Percentiles rank a stretch among this genome's conserved stretches.
These are phyloP conservation scores for Grantiella picta DNA, from an alignment of 2,113 vertebrate genomes.

Conservation along the genomic window DNA sequence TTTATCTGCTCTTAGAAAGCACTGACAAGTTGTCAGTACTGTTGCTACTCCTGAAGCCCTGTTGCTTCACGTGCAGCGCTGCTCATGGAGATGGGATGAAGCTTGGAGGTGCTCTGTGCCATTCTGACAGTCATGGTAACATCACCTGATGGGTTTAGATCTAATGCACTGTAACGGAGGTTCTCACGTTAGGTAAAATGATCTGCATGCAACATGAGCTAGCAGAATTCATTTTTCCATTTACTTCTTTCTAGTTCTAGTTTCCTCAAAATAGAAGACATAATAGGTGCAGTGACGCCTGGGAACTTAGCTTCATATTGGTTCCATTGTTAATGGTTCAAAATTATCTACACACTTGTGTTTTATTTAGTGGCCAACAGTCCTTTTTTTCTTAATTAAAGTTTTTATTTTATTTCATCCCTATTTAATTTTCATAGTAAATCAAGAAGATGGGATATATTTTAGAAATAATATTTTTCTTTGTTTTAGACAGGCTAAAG, in stretches of 20 bases:
- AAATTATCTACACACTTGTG: background rate
- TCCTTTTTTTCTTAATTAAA: conserved; percentile 18
- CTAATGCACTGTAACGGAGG: background rate
- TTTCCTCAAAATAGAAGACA: background rate
- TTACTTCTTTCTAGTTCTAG: background rate
- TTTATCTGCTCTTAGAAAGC: background rate
- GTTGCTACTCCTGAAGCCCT: background rate
- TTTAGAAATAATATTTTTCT: conserved; percentile 40
- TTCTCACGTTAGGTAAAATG: background rate
- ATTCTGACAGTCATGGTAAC: background rate
- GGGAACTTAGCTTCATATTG: background rate
- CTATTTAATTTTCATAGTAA: conserved; percentile 27
- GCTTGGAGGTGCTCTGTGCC: background rate
- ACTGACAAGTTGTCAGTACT: background rate
- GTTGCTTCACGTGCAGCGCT: background rate
- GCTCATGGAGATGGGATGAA: fast-evolving
- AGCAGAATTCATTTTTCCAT: background rate
- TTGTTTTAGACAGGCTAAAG: background rate
- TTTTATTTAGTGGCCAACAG: conserved; percentile 44
- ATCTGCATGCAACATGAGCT: background rate
- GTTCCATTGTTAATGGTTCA: background rate
- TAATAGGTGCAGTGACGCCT: background rate
- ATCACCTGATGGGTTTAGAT: background rate
- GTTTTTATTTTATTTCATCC: background rate
- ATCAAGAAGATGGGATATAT: background rate